phyloP scores from a whole-genome alignment of 2,113 vertebrate genomes.

The Eonycteris spelaea region DNA sequence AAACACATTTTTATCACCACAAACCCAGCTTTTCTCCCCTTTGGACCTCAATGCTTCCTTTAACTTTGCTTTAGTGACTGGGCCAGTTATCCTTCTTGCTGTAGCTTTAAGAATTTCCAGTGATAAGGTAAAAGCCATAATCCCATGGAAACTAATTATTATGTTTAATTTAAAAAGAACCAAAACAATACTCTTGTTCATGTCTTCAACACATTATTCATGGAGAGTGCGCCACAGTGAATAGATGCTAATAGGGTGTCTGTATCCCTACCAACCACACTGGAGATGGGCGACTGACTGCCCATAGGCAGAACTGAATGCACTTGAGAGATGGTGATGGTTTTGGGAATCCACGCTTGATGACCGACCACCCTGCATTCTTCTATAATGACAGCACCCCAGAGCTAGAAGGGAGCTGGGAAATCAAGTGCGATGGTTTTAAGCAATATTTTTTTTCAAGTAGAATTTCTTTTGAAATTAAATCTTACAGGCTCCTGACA shows the following conservation, averaged over 20 bases:
- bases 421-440: not conserved
- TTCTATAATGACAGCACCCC: not conserved
- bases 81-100: not conserved
- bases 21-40: not conserved
- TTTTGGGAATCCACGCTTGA: not conserved
- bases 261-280: not conserved
- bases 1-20: not conserved
- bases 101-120: not conserved
- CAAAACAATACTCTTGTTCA: not conserved
- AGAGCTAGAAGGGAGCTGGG: not conserved
- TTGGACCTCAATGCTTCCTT: not conserved
- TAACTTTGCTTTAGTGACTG: not conserved
- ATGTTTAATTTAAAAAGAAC: not conserved
- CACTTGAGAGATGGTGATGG: not conserved
- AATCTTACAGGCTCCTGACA: not conserved
- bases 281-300: not conserved
- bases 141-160: not conserved
- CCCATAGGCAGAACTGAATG: not conserved
- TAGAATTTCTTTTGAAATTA: conserved; percentile 27
- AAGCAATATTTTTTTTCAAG: not conserved
- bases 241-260: not conserved
- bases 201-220: not conserved
- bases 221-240: not conserved
- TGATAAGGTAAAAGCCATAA: not conserved
- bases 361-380: not conserved